Evolutionary conservation across 2,888 invertebrate species (phyloP).

Genomic region (Cheilosia urbana): DNA sequence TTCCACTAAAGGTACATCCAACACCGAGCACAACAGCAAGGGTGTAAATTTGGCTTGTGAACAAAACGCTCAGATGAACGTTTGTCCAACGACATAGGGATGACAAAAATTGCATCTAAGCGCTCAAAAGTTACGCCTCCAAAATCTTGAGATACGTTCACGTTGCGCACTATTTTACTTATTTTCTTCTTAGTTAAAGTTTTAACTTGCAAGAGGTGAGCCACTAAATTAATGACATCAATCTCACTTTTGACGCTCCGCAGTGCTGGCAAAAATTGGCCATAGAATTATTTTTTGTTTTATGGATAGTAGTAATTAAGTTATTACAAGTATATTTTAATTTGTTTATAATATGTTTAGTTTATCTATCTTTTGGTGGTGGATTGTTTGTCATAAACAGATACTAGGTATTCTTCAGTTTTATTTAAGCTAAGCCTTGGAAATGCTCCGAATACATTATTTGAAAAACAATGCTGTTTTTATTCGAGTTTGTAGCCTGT

Average conservation of each 20-base stretch:
- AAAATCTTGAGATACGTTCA: slow-evolving; percentile 1
- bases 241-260: slow-evolving; percentile 33
- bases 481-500: too few species aligned
- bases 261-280: slow-evolving; percentile 57
- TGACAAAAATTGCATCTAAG: too few species aligned
- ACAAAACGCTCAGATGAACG: background rate
- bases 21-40: background rate
- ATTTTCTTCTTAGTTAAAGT: slow-evolving; percentile 31
- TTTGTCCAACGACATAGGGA: too few species aligned
- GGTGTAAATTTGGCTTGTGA: background rate
- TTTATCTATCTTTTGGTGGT: slow-evolving; percentile 46
- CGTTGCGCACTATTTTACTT: slow-evolving; percentile 19
- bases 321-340: background rate
- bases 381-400: slow-evolving; percentile 28
- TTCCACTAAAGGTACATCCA: background rate
- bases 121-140: too few species aligned
- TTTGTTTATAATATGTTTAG: slow-evolving; percentile 19
- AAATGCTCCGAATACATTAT: slow-evolving; percentile 6
- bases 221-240: slow-evolving; percentile 16
- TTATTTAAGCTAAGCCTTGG: slow-evolving; percentile 12
- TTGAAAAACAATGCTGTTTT: background rate
- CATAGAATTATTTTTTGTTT: background rate
- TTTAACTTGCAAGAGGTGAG: slow-evolving; percentile 58
- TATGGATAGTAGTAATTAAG: background rate
- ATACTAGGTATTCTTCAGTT: slow-evolving; percentile 24